Evolutionary conservation across 1,140 invertebrate genomes (phyloP).

Genomic region (Micrasema minimum): DNA sequence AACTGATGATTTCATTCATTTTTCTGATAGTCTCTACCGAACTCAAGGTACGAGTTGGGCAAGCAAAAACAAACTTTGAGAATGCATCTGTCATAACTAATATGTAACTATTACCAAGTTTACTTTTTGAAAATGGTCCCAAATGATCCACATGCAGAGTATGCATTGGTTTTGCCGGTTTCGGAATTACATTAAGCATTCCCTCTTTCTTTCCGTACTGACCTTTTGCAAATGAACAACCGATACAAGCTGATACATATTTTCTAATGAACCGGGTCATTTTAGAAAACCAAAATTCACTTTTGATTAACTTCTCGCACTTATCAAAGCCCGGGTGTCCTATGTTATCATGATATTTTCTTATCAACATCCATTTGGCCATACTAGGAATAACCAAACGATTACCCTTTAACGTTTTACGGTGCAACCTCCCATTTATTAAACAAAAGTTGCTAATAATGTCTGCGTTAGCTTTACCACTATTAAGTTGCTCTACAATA

Average conservation of each 20-base stretch:
- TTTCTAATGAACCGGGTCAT: neutral
- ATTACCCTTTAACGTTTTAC: neutral
- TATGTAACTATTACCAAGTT: neutral
- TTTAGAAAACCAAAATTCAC: slow-evolving; percentile 3
- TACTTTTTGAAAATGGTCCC: neutral
- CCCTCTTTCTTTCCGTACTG: neutral
- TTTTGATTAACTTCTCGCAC: neutral
- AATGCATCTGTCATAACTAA: neutral
- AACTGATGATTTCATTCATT: neutral
- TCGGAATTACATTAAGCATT: neutral
- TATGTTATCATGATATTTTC: neutral
- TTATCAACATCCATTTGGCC: slow-evolving; percentile 1
- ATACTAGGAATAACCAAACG: neutral
- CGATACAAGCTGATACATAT: neutral
- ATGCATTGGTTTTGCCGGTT: neutral
- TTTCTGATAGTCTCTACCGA: neutral
- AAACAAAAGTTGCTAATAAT: neutral
- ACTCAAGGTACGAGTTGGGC: neutral
- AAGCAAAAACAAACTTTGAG: neutral
- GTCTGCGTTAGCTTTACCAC: neutral
- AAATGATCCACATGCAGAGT: slow-evolving; percentile 2
- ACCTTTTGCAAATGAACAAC: neutral
- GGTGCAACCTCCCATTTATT: too few species aligned
- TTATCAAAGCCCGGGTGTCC: neutral
- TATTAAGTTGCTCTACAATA: neutral